Evolutionary conservation across 2,888 invertebrate species (phyloP).

Genomic region (Perizoma flavofasciatum): DNA sequence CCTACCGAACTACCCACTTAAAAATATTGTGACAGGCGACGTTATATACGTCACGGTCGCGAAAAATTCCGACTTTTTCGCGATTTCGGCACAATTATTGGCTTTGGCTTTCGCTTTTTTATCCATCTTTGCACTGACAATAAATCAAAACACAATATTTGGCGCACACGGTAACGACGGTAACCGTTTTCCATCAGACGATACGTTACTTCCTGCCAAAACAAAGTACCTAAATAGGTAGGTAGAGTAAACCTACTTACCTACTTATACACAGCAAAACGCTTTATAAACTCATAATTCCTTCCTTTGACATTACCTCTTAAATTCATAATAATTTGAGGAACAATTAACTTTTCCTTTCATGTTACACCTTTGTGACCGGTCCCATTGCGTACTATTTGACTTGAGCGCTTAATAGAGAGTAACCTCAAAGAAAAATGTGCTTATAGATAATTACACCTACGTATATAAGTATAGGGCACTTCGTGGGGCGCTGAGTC

Average conservation of each 20-base stretch:
- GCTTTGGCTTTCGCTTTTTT: no score
- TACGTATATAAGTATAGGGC: slow-evolving; percentile 79
- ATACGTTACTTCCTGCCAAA: not conserved
- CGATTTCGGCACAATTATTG: no score
- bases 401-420: slow-evolving; percentile 80
- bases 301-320: slow-evolving; percentile 11
- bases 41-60: no score
- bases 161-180: no score
- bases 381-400: slow-evolving; percentile 68
- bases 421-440: slow-evolving; percentile 84
- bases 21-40: no score
- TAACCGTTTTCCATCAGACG: no score
- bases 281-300: slow-evolving; percentile 2
- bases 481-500: slow-evolving; percentile 74
- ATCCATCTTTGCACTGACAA: no score
- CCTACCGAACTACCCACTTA: no score
- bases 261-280: not conserved
- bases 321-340: slow-evolving; percentile 77
- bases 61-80: no score
- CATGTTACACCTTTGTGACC: slow-evolving; percentile 76
- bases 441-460: slow-evolving; percentile 82
- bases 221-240: not conserved
- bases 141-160: no score
- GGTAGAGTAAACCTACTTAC: no score
- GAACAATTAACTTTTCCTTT: slow-evolving; percentile 76